phyloP scores from a whole-genome alignment of 2,888 invertebrate species.

The Drosophila multiciliata region DNA sequence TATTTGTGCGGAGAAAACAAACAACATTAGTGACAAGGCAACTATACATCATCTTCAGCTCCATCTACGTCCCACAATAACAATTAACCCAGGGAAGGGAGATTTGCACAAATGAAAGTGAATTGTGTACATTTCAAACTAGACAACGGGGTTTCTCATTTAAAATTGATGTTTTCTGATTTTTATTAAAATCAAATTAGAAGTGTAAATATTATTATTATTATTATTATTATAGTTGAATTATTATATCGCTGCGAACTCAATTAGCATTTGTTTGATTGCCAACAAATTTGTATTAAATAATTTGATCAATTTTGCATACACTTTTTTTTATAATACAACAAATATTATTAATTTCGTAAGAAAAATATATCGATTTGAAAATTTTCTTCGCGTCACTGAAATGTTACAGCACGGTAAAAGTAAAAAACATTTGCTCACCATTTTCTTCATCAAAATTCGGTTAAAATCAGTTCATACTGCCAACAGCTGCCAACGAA shows the following conservation, averaged over 20 bases:
- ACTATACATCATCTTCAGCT: slow-evolving; percentile 40
- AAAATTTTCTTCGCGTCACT: slow-evolving; percentile 34
- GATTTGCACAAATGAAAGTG: slow-evolving; percentile 76
- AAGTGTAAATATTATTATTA: slow-evolving; percentile 18
- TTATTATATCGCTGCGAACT: not conserved
- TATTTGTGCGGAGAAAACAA: slow-evolving; percentile 62
- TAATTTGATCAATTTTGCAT: not conserved
- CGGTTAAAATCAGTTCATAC: slow-evolving; percentile 79
- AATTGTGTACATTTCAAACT: slow-evolving; percentile 41
- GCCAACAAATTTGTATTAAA: not conserved
- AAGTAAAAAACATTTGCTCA: slow-evolving; percentile 54
- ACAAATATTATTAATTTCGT: not conserved
- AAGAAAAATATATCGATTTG: not conserved
- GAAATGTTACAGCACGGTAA: slow-evolving; percentile 36
- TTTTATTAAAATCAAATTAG: slow-evolving; percentile 19
- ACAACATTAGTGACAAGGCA: slow-evolving; percentile 74
- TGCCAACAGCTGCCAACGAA: slow-evolving; percentile 79
- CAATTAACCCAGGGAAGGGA: slow-evolving; percentile 50
- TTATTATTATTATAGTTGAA: slow-evolving; percentile 15
- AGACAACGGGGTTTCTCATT: slow-evolving; percentile 40
- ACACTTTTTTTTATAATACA: not conserved
- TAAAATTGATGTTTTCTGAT: slow-evolving; percentile 26
- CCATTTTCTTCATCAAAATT: slow-evolving; percentile 74
- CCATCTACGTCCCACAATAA: slow-evolving; percentile 39
- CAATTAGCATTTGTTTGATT: not conserved